Base-by-base conservation (phyloP, 2,797 vertebrate species). In the Oreochromis mossambicus region DNA sequence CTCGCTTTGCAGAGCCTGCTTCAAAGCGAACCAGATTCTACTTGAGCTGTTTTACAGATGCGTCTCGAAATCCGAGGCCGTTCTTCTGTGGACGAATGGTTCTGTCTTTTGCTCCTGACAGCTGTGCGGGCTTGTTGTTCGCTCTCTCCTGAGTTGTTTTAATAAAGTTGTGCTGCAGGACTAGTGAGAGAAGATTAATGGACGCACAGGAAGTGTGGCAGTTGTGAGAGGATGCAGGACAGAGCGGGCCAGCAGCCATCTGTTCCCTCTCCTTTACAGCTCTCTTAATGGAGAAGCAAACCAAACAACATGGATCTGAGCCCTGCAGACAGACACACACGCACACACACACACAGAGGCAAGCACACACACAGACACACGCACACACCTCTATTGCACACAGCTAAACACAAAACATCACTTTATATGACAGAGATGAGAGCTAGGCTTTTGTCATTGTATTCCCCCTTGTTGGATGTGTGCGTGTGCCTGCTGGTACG, bases 121-220 rank as follows among this genome's bases (percentile, higher is more conserved):
- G 97, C 97, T 97, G 96, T 86, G 95, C 95, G 93, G 96, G 97
- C 96, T 96, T 95, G 95, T 96, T 98, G 97, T 98, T 97, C 93
- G 83, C 94, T 94, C 94, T 96, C 95, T 96, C 95, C 93, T 95
- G 95, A 96, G 92, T 95, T 97, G 95, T 97, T 97, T 96, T 97
- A 98, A 98, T 98, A 98, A 97, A 98, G 97, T 97, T 97, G 96
- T 97, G 97, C 97, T 97, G 96, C 97, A 97, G 97, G 96, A 98
- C 97, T 97, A 96, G 97, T 97, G 97, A 97, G 96, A 77, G 97
- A 98, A 99, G 98, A 99, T 99, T 99, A 99, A 99, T 99, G 98
- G 98, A 98, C 97, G 95, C 96, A 96, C 96, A 97, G 96, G 95
- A 97, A 97, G 94, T 90, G 96, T 97, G 97, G 98, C 98, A 98